Percentiles rank a stretch among this genome's conserved stretches.
These are phyloP conservation scores for Reinhardtius hippoglossoides DNA, from an alignment of 2,113 vertebrate species.

Conservation along the genomic window DNA sequence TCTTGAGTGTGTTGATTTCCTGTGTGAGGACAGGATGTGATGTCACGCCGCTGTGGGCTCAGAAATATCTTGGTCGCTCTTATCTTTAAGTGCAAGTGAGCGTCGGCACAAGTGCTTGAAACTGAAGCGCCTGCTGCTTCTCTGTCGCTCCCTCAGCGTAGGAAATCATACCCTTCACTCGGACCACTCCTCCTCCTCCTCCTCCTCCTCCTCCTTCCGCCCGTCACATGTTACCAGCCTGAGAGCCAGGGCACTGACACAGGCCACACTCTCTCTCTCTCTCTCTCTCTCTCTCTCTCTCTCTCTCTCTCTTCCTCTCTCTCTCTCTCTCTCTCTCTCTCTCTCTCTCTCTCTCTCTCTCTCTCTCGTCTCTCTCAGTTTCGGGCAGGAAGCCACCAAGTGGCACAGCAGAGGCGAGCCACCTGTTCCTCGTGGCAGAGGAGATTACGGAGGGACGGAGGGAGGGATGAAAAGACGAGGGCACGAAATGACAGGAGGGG, in stretches of 20 bases:
- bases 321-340: conserved; percentile 23
- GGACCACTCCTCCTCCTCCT: conserved; percentile 18
- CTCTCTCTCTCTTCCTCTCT: not conserved
- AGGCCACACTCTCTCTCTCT: conserved; percentile 24
- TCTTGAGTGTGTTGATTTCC: conserved; percentile 18
- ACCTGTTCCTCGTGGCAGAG: conserved; percentile 70
- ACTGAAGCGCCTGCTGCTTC: conserved; percentile 64
- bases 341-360: conserved; percentile 27
- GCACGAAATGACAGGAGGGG: conserved; percentile 8
- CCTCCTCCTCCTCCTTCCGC: conserved; percentile 46
- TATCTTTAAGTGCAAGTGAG: conserved; percentile 41
- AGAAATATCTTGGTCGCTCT: conserved; percentile 38
- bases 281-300: not conserved
- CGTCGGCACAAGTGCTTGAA: conserved; percentile 36
- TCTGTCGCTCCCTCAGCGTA: conserved; percentile 2
- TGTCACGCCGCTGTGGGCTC: conserved; percentile 43
- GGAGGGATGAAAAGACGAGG: conserved; percentile 44
- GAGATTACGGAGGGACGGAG: conserved; percentile 41
- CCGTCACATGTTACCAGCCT: conserved; percentile 43
- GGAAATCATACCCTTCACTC: conserved; percentile 60
- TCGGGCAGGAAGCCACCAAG: conserved; percentile 57
- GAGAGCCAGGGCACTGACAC: conserved; percentile 32
- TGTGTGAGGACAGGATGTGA: conserved; percentile 63
- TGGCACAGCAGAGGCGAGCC: conserved; percentile 52
- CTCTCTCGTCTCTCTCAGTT: not conserved